Conservation (phyloP, 1,140 invertebrate genomes). For the Matsumurasca onukii region DNA sequence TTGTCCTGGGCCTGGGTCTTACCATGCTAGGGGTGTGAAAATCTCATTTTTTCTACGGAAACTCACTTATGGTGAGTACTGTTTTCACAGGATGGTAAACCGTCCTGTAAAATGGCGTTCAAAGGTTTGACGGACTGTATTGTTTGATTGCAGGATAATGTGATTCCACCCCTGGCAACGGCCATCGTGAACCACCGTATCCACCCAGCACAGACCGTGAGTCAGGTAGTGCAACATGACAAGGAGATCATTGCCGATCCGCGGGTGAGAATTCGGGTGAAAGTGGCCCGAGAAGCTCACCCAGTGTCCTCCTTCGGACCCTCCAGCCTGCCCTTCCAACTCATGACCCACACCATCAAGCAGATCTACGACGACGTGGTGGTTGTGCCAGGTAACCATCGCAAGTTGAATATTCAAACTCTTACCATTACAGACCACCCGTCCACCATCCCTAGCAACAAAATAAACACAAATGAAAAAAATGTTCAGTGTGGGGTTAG, state of each 20-base stretch:
- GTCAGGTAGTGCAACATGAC: slow-evolving; percentile 55
- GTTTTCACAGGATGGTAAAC: no score
- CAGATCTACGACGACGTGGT: slow-evolving; percentile 52
- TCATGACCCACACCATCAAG: slow-evolving; percentile 51
- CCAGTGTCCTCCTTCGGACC: slow-evolving; percentile 52
- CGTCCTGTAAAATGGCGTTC: no score
- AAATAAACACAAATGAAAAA: no score
- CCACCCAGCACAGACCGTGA: slow-evolving; percentile 53
- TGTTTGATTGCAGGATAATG: slow-evolving; percentile 59
- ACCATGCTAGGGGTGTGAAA: no score
- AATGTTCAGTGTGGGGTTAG: no score
- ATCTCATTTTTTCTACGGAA: no score
- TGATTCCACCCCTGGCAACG: slow-evolving; percentile 53
- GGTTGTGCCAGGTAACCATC: slow-evolving; percentile 51
- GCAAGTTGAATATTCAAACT: no score
- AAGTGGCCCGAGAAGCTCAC: slow-evolving; percentile 47
- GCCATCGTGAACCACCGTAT: slow-evolving; percentile 58
- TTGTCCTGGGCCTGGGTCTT: no score
- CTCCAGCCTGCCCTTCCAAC: slow-evolving; percentile 51
- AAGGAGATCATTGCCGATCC: slow-evolving; percentile 52
- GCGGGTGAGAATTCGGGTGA: slow-evolving; percentile 48
- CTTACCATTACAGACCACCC: no score
- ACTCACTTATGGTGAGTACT: no score
- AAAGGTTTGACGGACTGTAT: no score
- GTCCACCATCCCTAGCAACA: no score